These are phyloP conservation scores for Lycodopsis pacificus DNA, from an alignment of 2,797 vertebrate species.

Conservation along the genomic window DNA sequence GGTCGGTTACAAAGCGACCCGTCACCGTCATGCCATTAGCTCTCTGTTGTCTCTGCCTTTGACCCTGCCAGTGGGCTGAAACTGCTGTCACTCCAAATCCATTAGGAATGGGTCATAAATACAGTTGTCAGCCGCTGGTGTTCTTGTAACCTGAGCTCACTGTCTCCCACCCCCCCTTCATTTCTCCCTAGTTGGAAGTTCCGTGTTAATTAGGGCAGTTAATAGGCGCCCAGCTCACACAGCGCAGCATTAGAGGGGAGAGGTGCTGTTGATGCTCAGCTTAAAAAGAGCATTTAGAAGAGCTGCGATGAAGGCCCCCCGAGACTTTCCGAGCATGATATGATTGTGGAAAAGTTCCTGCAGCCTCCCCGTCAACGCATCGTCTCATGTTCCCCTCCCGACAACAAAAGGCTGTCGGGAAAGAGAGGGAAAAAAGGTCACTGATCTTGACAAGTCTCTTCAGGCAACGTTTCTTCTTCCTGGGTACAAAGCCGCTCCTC, in stretches of 20 bases:
- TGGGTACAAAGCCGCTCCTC: slow-evolving; percentile 30
- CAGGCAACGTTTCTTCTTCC: slow-evolving; percentile 37
- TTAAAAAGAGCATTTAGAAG: slow-evolving; percentile 59
- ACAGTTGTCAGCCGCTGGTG: slow-evolving; percentile 67
- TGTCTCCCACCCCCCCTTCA: slow-evolving; percentile 4
- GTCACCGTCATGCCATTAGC: slow-evolving; percentile 42
- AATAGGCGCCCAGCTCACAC: slow-evolving; percentile 52
- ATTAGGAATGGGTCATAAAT: slow-evolving; percentile 75
- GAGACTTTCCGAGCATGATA: slow-evolving; percentile 47
- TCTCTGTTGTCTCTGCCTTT: slow-evolving; percentile 55
- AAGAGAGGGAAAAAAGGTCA: slow-evolving; percentile 30
- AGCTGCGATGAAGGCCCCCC: slow-evolving; percentile 37
- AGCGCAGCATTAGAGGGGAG: slow-evolving; percentile 18
- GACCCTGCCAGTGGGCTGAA: slow-evolving; percentile 57
- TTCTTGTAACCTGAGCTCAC: slow-evolving; percentile 68
- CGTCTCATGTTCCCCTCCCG: slow-evolving; percentile 50
- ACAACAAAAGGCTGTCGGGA: slow-evolving; percentile 33
- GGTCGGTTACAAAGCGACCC: slow-evolving; percentile 55
- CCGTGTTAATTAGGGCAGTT: slow-evolving; percentile 60
- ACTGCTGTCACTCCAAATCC: slow-evolving; percentile 68
- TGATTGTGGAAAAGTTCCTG: slow-evolving; percentile 37
- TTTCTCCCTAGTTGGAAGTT: slow-evolving; percentile 30
- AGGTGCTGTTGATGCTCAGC: slow-evolving; percentile 44
- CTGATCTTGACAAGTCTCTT: slow-evolving; percentile 62
- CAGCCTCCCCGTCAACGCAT: neutral